These are phyloP conservation scores for Schizotus pectinicornis DNA, from an alignment of 2,888 invertebrate species.

Conservation along the genomic window DNA sequence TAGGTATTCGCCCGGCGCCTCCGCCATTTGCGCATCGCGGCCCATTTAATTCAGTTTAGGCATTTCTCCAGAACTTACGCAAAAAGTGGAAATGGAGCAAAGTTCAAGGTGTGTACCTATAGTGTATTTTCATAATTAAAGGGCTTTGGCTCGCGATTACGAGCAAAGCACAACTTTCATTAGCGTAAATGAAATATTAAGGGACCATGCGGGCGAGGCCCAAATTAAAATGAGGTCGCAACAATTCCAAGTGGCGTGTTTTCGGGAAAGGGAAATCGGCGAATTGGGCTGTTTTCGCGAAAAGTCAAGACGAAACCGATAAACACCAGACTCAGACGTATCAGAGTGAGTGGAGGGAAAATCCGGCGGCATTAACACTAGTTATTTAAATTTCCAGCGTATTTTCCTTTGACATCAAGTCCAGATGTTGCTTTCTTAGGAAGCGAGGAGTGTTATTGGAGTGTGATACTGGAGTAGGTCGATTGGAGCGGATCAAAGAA, in stretches of 20 bases:
- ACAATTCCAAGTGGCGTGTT: neutral
- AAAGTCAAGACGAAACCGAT: neutral
- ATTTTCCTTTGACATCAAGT: conserved; percentile 51
- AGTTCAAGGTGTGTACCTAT: neutral
- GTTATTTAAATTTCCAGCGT: conserved; percentile 35
- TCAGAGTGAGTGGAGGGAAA: conserved; percentile 1
- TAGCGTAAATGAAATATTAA: neutral
- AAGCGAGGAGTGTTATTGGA: conserved; percentile 45
- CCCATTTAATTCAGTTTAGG: too few species aligned
- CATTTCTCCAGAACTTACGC: too few species aligned
- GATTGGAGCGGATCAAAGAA: conserved; percentile 53
- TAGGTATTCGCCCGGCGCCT: too few species aligned
- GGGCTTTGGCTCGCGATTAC: neutral
- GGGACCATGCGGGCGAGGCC: neutral
- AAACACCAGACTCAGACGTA: neutral
- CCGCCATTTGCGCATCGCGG: too few species aligned
- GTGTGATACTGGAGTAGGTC: conserved; percentile 49
- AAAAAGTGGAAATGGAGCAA: conserved; percentile 1
- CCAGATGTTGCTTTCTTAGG: conserved; percentile 52
- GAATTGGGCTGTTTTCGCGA: neutral
- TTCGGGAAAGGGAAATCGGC: neutral
- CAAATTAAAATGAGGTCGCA: neutral
- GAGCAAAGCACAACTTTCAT: too few species aligned
- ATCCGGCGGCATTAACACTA: conserved; percentile 24
- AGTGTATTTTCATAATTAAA: neutral